Conservation (phyloP, 2,113 vertebrate genomes). For the Corydoras maculifer region DNA sequence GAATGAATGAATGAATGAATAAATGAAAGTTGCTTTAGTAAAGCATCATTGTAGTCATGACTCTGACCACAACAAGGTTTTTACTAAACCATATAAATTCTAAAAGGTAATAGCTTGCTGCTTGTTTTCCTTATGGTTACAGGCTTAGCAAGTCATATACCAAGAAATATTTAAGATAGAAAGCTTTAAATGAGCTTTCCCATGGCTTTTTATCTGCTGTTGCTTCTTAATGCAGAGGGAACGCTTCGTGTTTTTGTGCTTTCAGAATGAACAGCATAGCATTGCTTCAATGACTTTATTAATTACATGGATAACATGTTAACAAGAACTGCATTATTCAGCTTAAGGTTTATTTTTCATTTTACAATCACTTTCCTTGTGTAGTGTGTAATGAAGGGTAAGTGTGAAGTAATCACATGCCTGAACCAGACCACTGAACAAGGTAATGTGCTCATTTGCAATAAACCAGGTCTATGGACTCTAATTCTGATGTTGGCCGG, state of each 20-base stretch:
- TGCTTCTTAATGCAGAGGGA: conserved; percentile 6
- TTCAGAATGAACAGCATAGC: conserved; percentile 14
- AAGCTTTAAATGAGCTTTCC: conserved; percentile 6
- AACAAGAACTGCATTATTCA: conserved; percentile 47
- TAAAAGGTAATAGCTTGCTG: too few relatives aligned
- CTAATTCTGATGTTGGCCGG: conserved; percentile 49
- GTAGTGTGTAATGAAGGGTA: conserved; percentile 56
- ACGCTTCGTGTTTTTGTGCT: conserved; percentile 11
- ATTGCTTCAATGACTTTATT: conserved; percentile 33
- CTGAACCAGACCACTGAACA: conserved; percentile 64
- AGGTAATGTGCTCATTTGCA: conserved; percentile 63
- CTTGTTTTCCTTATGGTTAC: too few relatives aligned
- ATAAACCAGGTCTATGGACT: conserved; percentile 50
- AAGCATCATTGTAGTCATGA: too few relatives aligned
- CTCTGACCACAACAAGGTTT: too few relatives aligned
- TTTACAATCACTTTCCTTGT: conserved; percentile 49
- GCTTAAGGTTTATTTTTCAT: conserved; percentile 34
- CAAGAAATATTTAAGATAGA: too few relatives aligned
- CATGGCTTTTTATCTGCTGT: not conserved
- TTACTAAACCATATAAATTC: too few relatives aligned
- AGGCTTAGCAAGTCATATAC: too few relatives aligned
- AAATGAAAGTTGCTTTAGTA: too few relatives aligned
- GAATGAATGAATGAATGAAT: too few relatives aligned
- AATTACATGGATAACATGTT: conserved; percentile 40
- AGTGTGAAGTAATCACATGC: conserved; percentile 56